phyloP scores from a whole-genome alignment of 2,888 invertebrate species.

The Elegia similella region DNA sequence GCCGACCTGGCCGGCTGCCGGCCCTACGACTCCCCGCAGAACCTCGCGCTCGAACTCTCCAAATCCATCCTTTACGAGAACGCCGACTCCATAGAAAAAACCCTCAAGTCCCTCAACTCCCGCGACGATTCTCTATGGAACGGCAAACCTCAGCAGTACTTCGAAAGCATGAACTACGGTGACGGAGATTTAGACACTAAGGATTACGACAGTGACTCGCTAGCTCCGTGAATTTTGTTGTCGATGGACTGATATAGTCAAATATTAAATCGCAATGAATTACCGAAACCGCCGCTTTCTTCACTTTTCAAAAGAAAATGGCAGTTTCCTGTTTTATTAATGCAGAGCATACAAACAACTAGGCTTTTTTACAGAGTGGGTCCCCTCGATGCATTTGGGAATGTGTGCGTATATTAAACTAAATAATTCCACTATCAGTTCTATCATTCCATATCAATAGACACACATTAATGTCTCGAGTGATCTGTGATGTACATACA shows the following conservation, averaged over 20 bases:
- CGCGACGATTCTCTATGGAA: conserved; percentile 81
- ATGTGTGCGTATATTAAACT: conserved; percentile 5
- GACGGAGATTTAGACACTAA: conserved; percentile 30
- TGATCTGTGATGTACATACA: conserved; percentile 50
- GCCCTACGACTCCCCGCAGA: conserved; percentile 57
- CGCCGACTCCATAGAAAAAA: conserved; percentile 56
- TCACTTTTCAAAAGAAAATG: neutral
- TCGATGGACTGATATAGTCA: neutral
- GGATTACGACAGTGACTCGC: conserved; percentile 62
- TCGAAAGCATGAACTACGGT: conserved; percentile 85
- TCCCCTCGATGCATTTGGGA: conserved; percentile 14
- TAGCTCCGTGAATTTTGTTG: conserved; percentile 37
- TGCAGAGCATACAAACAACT: neutral
- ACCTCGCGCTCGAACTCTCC: conserved; percentile 56
- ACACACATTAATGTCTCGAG: conserved; percentile 36
- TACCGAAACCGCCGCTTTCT: neutral
- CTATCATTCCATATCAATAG: conserved; percentile 37
- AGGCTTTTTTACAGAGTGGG: neutral
- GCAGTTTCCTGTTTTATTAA: neutral
- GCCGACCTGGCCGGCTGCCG: conserved; percentile 36
- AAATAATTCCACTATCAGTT: conserved; percentile 19
- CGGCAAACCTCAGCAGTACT: conserved; percentile 79
- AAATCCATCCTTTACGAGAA: conserved; percentile 58
- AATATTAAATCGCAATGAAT: neutral
- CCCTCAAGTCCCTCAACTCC: conserved; percentile 40